Base-by-base conservation (phyloP, 1,140 invertebrate species). In the Drosophila varians region DNA sequence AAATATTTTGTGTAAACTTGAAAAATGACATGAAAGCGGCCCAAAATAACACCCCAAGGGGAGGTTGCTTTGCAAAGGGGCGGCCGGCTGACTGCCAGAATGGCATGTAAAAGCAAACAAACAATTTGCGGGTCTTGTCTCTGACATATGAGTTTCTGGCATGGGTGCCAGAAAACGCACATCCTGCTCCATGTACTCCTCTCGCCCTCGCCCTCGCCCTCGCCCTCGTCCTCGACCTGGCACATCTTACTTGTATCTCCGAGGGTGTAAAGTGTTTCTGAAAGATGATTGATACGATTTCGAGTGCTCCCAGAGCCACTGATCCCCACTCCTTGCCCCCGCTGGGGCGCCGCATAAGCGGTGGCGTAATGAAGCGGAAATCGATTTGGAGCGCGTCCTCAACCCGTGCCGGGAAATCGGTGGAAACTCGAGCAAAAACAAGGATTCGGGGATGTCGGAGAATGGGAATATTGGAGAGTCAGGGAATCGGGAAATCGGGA, bases 1-100 rank as follows among this genome's bases (percentile, higher is more conserved):
- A 86, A 77, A 80, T 86, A 84, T 86, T 84, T 84, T 80, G 76
- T 86, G 80, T 77, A 80, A 86, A 84, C 80, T 84, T 84, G 80
- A 84, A 84, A 84, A 84, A 84, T 86, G 72, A 84, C 80, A 86
- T 79, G 66, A 84, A 78, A 75, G 61, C 65, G 65, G 36, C 26
- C 56, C 42, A 25, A 62, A 66, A 74, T 54, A 74, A 52, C 56
- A 78, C 47, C 55, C 55, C 21, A 25, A 8, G 7, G 6, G 3
- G 42, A 11, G 34, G 34, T 12, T 21, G 7, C 14, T 38, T 38
- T 16, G 4, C 9, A 40, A 21, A 6, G 8, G 28, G 11, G 4
- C n/a, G 7, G 2, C 4, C 7, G 42, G 4, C 4, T 23, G 8
- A 14, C 38, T 49, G 45, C 46, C 25, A 31, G 46, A 48, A 42